Conservation (phyloP, 2,113 vertebrate species). For the Xiphophorus couchianus region DNA sequence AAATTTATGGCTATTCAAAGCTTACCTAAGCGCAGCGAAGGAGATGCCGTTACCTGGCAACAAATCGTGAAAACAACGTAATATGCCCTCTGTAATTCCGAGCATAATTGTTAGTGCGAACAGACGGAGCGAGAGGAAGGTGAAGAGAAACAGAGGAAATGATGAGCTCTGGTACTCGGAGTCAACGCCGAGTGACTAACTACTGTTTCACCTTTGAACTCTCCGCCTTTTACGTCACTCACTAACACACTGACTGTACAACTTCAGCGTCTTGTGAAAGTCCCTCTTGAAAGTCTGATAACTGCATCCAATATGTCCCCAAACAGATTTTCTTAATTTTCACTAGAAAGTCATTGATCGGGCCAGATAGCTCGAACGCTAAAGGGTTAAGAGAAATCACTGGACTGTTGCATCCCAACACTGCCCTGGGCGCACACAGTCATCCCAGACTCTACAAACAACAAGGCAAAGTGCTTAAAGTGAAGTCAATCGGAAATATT, state of each 20-base stretch:
- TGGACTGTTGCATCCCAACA: neutral
- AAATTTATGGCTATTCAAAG: constrained; percentile 60
- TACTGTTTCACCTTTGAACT: constrained; percentile 5
- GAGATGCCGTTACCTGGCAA: constrained; percentile 51
- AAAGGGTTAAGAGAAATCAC: constrained; percentile 29
- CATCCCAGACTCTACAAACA: constrained; percentile 46
- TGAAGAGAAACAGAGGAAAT: neutral
- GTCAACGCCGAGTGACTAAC: neutral
- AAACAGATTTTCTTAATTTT: constrained; percentile 42
- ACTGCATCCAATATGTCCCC: constrained; percentile 35
- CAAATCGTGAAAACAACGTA: constrained; percentile 40
- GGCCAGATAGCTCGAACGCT: neutral
- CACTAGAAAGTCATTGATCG: constrained; percentile 7
- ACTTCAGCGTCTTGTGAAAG: constrained; percentile 30
- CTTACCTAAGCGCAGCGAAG: constrained; percentile 30
- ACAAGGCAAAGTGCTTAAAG: constrained; percentile 54
- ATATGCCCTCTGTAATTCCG: constrained; percentile 12
- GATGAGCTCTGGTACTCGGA: neutral
- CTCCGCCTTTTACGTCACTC: constrained; percentile 7
- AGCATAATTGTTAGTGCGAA: constrained; percentile 22
- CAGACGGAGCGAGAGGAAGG: neutral
- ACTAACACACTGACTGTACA: neutral
- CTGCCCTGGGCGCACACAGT: neutral
- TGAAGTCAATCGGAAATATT: constrained; percentile 54
- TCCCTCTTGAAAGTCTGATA: constrained; percentile 18